Evolutionary conservation across 2,113 vertebrate species (phyloP), one percentile per base, ranked within the genome.

Genomic region (Picathartes gymnocephalus): DNA sequence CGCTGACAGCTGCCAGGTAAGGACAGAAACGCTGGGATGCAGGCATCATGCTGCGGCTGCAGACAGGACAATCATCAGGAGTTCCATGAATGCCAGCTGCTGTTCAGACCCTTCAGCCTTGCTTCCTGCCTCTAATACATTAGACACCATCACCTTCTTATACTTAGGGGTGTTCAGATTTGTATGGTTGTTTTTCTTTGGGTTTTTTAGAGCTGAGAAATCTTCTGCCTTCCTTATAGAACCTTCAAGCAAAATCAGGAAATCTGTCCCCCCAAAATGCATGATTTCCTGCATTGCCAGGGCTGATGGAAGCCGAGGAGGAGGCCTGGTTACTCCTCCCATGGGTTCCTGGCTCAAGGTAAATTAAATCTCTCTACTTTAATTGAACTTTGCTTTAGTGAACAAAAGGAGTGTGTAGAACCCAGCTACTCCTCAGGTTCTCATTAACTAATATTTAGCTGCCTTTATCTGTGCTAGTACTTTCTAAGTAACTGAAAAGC

Each of bases 221-320:
- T 9, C 20, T 71, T 77, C 17, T 44, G 19, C 22, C 9, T 31
- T 60, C 14, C 8, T 58, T 31, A 9, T 37, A 50, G 42, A 42
- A 4, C 1, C 10, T 53, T 74, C 16, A 73, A 58, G 70, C 66
- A 48, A 45, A 69, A 77, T 18, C 13, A 54, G 23, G 16, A 25
- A 68, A 30, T 1, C 3, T 47, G 13, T 28, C 3, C n/a, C 10
- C n/a, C 20, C 0, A 20, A 40, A 66, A 24, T 6, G 0, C 11
- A 7, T 11, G 10, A 0, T 61, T 71, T 53, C 40, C 21, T 45
- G 7, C 58, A 15, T 10, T 30, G 4, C 30, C n/a, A 18, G 45
- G 30, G 30, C 6, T 58, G 37, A 23, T 27, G 42, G 48, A 58
- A 69, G 47, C 5, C 2, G 4, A 62, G 65, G 21, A 79, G 23